These are phyloP conservation scores for Hemistola chrysoprasaria DNA, from an alignment of 2,888 invertebrate genomes.

Conservation along the genomic window DNA sequence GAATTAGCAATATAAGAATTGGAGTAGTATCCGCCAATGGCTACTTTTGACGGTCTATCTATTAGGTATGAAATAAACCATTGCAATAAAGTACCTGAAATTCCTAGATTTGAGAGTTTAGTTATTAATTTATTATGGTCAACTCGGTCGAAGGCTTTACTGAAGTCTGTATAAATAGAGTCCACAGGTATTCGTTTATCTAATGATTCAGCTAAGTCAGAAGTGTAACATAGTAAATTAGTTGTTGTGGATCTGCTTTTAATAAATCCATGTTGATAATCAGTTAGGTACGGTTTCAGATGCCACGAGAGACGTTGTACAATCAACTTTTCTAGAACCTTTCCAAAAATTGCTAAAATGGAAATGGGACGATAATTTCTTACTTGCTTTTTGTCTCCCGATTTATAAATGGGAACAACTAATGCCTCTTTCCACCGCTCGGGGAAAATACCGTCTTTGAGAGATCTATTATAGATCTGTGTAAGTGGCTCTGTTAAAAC, in stretches of 20 bases:
- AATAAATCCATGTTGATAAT: background rate
- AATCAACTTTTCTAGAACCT: slow-evolving; percentile 1
- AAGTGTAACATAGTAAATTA: slow-evolving; percentile 1
- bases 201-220: background rate
- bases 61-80: slow-evolving; percentile 1
- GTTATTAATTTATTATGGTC: background rate
- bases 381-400: background rate
- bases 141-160: slow-evolving; percentile 3
- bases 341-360: background rate
- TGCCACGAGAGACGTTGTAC: background rate
- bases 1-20: background rate
- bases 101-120: background rate
- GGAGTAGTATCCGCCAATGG: background rate
- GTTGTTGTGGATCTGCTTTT: background rate
- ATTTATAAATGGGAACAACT: slow-evolving; percentile 1
- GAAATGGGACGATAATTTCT: slow-evolving; percentile 2
- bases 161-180: slow-evolving; percentile 1
- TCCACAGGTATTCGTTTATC: background rate
- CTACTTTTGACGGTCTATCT: background rate
- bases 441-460: background rate
- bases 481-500: background rate
- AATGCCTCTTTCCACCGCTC: background rate
- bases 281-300: background rate
- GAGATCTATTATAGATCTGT: slow-evolving; percentile 1
- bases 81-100: background rate